Conservation (phyloP, 2,888 invertebrate species). For the Caenorhabditis sulstoni region DNA sequence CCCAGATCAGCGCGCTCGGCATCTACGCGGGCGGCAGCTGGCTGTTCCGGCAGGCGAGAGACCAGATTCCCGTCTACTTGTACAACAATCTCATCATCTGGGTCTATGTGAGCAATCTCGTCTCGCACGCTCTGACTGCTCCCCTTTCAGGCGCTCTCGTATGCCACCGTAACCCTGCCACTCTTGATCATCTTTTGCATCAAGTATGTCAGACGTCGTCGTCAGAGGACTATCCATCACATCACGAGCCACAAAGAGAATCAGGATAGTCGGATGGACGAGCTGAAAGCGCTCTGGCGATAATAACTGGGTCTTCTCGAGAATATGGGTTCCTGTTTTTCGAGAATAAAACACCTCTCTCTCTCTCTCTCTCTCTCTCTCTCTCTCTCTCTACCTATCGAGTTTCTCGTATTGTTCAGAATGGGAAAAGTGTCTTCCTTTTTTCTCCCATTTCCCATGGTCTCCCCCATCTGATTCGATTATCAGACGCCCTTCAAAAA, state of each 20-base stretch:
- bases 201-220: conserved; percentile 33
- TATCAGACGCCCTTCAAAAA: too few species aligned
- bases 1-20: conserved; percentile 39
- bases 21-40: conserved; percentile 47
- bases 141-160: conserved; percentile 35
- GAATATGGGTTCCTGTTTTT: not conserved
- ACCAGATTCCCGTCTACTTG: conserved; percentile 30
- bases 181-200: conserved; percentile 47
- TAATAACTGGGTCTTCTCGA: too few species aligned
- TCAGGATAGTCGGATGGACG: conserved; percentile 42
- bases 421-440: too few species aligned
- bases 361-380: too few species aligned
- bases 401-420: too few species aligned
- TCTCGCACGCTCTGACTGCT: too few species aligned
- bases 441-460: too few species aligned
- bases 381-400: too few species aligned
- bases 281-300: conserved; percentile 34
- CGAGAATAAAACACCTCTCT: not conserved
- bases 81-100: conserved; percentile 44
- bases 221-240: conserved; percentile 45
- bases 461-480: too few species aligned
- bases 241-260: conserved; percentile 39
- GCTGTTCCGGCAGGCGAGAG: conserved; percentile 22
- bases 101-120: conserved; percentile 51
- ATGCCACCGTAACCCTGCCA: conserved; percentile 43